Percentiles rank a stretch among this genome's conserved stretches.
These are phyloP conservation scores for Muntiacus reevesi DNA, from an alignment of 2,113 vertebrate genomes.

Conservation along the genomic window DNA sequence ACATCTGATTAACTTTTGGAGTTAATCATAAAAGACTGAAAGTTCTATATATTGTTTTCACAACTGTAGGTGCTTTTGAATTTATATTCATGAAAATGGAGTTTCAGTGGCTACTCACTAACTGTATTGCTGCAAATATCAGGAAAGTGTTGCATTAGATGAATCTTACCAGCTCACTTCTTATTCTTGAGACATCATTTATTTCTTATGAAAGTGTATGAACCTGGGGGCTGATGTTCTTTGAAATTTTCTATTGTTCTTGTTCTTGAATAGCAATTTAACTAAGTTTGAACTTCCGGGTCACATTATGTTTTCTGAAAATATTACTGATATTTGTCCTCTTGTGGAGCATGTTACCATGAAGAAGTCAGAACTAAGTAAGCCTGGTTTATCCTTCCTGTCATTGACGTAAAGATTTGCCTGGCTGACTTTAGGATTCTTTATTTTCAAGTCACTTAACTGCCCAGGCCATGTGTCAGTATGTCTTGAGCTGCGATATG, in stretches of 20 bases:
- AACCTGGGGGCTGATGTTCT: neutral
- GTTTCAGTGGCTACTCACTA: neutral
- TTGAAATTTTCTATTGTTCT: neutral
- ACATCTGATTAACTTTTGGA: neutral
- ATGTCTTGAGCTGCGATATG: conserved; percentile 13
- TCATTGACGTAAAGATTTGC: neutral
- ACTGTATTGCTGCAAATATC: neutral
- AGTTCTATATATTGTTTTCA: neutral
- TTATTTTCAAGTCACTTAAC: conserved; percentile 23
- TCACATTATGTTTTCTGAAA: neutral
- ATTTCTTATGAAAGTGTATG: neutral
- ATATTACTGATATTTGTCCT: neutral
- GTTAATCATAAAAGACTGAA: neutral
- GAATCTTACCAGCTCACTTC: neutral
- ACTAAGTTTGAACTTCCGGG: neutral
- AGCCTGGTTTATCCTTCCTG: neutral
- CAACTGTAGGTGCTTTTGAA: neutral
- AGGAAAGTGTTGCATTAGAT: neutral
- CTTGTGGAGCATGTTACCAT: neutral
- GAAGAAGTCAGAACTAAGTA: neutral
- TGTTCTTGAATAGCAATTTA: neutral
- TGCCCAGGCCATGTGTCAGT: neutral
- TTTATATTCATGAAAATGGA: neutral
- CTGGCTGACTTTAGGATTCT: neutral
- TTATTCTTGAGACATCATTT: neutral